A percentile compares a stretch with the other conserved stretches of the same genome.
These are phyloP conservation scores for Bugula neritina DNA, from an alignment of 2,888 invertebrate genomes.

Conservation along the genomic window DNA sequence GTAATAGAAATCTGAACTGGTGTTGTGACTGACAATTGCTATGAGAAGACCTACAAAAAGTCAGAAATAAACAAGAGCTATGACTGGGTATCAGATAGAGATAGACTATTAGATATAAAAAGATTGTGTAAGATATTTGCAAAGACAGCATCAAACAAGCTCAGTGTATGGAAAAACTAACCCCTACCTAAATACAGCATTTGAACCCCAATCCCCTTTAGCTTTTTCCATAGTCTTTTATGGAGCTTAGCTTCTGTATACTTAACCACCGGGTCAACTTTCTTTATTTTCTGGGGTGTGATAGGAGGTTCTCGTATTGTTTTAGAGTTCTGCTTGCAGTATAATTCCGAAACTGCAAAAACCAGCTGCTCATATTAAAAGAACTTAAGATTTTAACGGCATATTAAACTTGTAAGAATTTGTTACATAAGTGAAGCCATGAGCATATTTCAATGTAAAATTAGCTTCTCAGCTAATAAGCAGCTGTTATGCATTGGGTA, in stretches of 20 bases:
- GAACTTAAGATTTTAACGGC: too few species aligned
- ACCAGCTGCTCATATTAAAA: too few species aligned
- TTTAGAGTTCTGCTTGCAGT: background rate
- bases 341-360: background rate
- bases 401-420: too few species aligned
- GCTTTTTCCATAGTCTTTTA: background rate
- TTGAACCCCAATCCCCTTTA: background rate
- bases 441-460: too few species aligned
- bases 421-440: too few species aligned
- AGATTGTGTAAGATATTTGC: too few species aligned
- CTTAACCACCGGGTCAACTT: background rate
- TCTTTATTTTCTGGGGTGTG: background rate
- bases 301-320: background rate
- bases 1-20: background rate
- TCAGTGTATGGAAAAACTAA: too few species aligned
- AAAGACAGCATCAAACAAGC: too few species aligned
- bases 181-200: background rate
- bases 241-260: constrained; percentile 15
- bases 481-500: too few species aligned
- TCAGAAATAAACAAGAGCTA: background rate
- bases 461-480: too few species aligned
- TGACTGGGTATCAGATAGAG: too few species aligned
- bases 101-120: too few species aligned
- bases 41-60: background rate
- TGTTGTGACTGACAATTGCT: constrained; percentile 1